Base-by-base conservation (phyloP, 2,113 vertebrate species). In the Tenebrosternarchus preto region DNA sequence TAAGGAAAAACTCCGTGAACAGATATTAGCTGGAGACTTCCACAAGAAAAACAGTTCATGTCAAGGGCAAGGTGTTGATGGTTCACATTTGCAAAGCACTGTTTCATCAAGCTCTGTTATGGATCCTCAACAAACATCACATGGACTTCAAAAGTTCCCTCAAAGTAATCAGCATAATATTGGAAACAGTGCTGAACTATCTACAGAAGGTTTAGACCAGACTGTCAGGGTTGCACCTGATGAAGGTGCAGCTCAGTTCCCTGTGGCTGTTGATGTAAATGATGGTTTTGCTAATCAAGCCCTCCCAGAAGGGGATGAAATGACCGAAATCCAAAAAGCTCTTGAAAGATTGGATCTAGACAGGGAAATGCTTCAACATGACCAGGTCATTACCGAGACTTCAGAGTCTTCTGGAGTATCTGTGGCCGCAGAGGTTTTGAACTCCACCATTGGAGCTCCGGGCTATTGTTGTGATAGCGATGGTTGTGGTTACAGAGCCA, bases 341-440 rank as follows among this genome's bases (percentile, higher is more conserved):
- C 94, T 98, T 79, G 92, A 95, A 82, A 95, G 93, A 69, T 89
- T 98, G 19, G 92, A 95, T 81, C 87, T 98, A 73, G 92, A 95
- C 88, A 90, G 90, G 78, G 92, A 94, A 75, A 81, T 15, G 0
- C 0, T 85, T 87, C 78, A 90, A 7, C 27, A 77, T 25, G 77
- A 55, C 60, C 85, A 2, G 84, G 79, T 73, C 5, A 53, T 67
- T 15, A 17, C 75, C 15, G 39, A 27, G 5, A 24, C 64, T 27
- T 17, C 19, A 43, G 56, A 78, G 33, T 67, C 2, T 24, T 59
- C 15, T 17, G 66, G 85, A 70, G 27, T 84, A 5, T 29, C 87
- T 31, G 50, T 69, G 77, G 87, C 91, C 22, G 85, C 87, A 22
- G 83, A 82, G 22, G 53, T 89, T 5, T 53, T 2, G 86, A 73